These are phyloP conservation scores for Agonopterix alstromeriana DNA, from an alignment of 2,888 invertebrate genomes.

Conservation along the genomic window DNA sequence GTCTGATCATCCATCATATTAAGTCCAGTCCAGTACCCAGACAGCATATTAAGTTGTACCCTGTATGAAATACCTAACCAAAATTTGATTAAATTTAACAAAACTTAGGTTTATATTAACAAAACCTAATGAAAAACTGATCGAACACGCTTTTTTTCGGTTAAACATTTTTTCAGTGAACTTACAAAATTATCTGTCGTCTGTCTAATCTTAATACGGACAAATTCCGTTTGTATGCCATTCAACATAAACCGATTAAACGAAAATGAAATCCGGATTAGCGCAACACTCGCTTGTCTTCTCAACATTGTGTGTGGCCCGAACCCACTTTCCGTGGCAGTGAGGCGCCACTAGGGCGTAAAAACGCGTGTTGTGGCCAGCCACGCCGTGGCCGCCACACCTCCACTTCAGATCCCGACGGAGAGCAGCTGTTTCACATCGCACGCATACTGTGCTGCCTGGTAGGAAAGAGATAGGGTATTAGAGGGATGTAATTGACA, in stretches of 20 bases:
- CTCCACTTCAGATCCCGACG: slow-evolving; percentile 84
- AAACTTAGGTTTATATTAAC: no score
- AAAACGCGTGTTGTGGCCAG: slow-evolving; percentile 86
- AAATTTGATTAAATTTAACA: no score
- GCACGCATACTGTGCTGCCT: slow-evolving; percentile 87
- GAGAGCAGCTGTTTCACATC: slow-evolving; percentile 89
- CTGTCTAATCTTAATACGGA: not conserved
- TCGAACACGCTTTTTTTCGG: no score
- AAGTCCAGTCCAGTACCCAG: no score
- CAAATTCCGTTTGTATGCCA: not conserved
- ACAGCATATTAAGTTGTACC: no score
- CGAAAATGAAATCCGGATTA: slow-evolving; percentile 67
- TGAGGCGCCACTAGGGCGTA: slow-evolving; percentile 90
- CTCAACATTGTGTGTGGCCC: slow-evolving; percentile 57
- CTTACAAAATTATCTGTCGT: no score
- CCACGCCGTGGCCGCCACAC: slow-evolving; percentile 91
- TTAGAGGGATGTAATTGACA: not conserved
- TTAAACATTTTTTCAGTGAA: no score
- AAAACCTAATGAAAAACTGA: no score
- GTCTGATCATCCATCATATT: no score
- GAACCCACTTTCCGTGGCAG: slow-evolving; percentile 93
- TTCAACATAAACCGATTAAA: slow-evolving; percentile 27
- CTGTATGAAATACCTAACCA: no score
- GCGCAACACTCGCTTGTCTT: slow-evolving; percentile 50
- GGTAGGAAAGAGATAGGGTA: slow-evolving; percentile 7